Base-by-base conservation (phyloP, 1,140 invertebrate genomes). In the Belonocnema kinseyi region DNA sequence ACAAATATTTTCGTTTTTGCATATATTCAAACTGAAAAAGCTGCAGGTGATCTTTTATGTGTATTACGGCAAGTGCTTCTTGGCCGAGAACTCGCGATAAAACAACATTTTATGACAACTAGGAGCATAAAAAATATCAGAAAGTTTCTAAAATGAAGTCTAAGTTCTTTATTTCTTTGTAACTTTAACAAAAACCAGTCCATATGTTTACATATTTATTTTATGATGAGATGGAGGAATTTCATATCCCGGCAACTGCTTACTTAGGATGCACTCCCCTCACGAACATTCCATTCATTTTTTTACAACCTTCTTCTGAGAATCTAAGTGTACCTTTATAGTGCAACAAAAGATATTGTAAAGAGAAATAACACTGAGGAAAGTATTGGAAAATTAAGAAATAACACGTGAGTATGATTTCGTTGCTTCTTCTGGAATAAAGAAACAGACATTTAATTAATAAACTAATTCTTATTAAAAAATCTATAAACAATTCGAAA, bases 181-280 rank as follows among this genome's bases (percentile, higher is more conserved):
- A 19, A 66, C 58, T 66, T 66, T 33, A 19, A 66, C 58, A 66
- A 66, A 66, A 16, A 66, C 58, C 21, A 26, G 58, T 66, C 21
- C 58, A 66, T 26, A 33, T 66, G 58, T 66, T 66, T 33, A 19
- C 58, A 66, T 66, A 66, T 66, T 66, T 66, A 66, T 40, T 66
- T 66, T 33, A 33, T 26, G 21, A 16, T 26, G 58, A 66, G 58
- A 13, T 40, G 26, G 33, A 66, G 58, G 58, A 66, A 66, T 66
- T 66, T 66, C 58, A 66, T 66, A 66, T 58, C 21, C 21, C 19
- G 12, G 13, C 17, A 17, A 21, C 17, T 58, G 56, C 56, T 58
- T 58, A 66, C 26, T 66, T 66, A 66, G 26, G 58, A 66, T 33
- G 58, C 58, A 66, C 58, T 66, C 56, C 12, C 26, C 26, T 66